phyloP scores from a whole-genome alignment of 1,140 invertebrate species.

The Drosophila ananassae region DNA sequence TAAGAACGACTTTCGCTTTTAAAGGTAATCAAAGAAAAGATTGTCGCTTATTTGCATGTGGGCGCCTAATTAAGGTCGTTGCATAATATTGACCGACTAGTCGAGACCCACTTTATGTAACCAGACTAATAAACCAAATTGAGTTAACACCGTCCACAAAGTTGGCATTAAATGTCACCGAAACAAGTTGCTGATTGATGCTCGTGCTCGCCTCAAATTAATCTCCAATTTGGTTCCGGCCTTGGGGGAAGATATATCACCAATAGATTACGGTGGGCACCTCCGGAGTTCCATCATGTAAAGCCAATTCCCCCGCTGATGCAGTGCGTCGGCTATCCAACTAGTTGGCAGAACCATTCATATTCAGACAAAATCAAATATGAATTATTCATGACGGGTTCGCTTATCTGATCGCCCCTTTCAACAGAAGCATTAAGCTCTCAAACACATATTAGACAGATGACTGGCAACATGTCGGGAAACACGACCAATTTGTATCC shows the following conservation, averaged over 20 bases:
- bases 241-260: conserved; percentile 17
- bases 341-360: conserved; percentile 19
- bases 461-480: conserved; percentile 12
- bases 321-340: neutral
- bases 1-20: conserved; percentile 70
- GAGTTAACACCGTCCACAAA: conserved; percentile 37
- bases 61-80: conserved; percentile 64
- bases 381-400: conserved; percentile 34
- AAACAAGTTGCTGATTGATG: conserved; percentile 52
- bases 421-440: conserved; percentile 22
- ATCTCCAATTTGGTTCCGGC: conserved; percentile 37
- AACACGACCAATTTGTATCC: conserved; percentile 14
- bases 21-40: conserved; percentile 32
- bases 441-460: conserved; percentile 10
- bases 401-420: conserved; percentile 26
- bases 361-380: conserved; percentile 7
- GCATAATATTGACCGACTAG: conserved; percentile 70
- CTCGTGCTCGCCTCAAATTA: conserved; percentile 32
- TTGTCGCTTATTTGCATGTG: conserved; percentile 59
- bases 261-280: conserved; percentile 12
- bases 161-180: conserved; percentile 58
- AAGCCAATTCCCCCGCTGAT: conserved; percentile 9
- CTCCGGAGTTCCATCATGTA: conserved; percentile 19
- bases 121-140: conserved; percentile 62
- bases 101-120: conserved; percentile 51